Evolutionary conservation across 1,140 invertebrate species (phyloP), one percentile per base, ranked within the genome.

Genomic region (Matsumurasca onukii): DNA sequence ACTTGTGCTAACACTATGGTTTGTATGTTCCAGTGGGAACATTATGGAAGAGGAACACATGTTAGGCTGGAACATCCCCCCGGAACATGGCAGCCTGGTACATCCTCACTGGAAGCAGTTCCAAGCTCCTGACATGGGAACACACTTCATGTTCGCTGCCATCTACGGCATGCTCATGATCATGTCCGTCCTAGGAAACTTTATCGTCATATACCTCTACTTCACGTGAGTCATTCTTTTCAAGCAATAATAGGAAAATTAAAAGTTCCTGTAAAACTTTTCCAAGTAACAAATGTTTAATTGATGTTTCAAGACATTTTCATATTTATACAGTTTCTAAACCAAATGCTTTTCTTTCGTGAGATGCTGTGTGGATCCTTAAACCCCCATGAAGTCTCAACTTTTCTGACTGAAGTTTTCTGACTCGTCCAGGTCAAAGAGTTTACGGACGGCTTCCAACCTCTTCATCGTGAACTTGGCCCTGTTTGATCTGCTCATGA

Each of bases 201-300:
- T 89, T 13, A 85, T 91, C 61, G 92, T 94, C 57, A 83, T 93
- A 67, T 93, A 89, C 85, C 90, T 93, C 74, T 93, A 93, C 77
- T 85, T 86, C 71, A 90, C 90, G 84, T 92, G 82, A 86, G 86
- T 82, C 70, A 57, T 31, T 39, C n/a, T n/a, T n/a, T n/a, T n/a
- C n/a, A n/a, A n/a, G n/a, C n/a, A n/a, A n/a, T n/a, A n/a, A n/a
- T n/a, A n/a, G n/a, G n/a, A n/a, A n/a, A n/a, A n/a, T n/a, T n/a
- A n/a, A n/a, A n/a, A n/a, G n/a, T n/a, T n/a, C n/a, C n/a, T n/a
- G n/a, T n/a, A n/a, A n/a, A n/a, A n/a, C n/a, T n/a, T n/a, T n/a
- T n/a, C n/a, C n/a, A n/a, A n/a, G n/a, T n/a, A n/a, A n/a, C n/a
- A n/a, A n/a, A n/a, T n/a, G n/a, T n/a, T n/a, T n/a, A n/a, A n/a